Evolutionary conservation across 2,113 vertebrate species (phyloP).

Genomic region (Spea multiplicata): DNA sequence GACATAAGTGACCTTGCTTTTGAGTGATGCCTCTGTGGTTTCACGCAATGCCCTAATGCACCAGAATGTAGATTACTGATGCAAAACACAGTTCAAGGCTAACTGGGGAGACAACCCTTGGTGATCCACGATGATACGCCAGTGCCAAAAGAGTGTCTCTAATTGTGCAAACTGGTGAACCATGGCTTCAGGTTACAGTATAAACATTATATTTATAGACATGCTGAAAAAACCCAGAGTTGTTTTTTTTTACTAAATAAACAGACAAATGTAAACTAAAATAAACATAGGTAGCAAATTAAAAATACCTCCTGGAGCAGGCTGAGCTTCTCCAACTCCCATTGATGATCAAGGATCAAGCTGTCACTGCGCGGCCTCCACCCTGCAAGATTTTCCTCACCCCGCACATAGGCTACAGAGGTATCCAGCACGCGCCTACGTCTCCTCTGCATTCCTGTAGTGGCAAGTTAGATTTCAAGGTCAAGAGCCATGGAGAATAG

Average conservation of each 20-base stretch:
- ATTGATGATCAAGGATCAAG: conserved; percentile 94
- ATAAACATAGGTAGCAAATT: neutral
- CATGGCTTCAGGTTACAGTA: no score
- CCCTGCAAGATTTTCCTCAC: conserved; percentile 95
- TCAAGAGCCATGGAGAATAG: neutral
- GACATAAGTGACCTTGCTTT: no score
- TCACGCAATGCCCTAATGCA: no score
- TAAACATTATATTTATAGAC: no score
- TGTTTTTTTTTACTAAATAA: neutral
- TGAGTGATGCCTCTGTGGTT: no score
- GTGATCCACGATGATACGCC: no score
- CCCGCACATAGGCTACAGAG: conserved; percentile 89
- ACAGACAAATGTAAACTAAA: neutral
- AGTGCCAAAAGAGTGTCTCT: no score
- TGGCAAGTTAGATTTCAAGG: neutral
- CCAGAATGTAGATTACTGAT: no score
- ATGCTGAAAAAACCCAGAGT: no score
- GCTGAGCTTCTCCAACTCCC: conserved; percentile 96
- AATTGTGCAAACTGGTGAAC: no score
- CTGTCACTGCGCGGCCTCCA: conserved; percentile 96
- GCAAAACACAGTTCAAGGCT: no score
- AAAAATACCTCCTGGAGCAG: conserved; percentile 84
- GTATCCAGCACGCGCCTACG: conserved; percentile 91
- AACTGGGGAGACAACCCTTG: no score
- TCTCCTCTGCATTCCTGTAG: conserved; percentile 86